Evolutionary conservation across 2,888 invertebrate species (phyloP).

Genomic region (Polyommatus iphigenia): DNA sequence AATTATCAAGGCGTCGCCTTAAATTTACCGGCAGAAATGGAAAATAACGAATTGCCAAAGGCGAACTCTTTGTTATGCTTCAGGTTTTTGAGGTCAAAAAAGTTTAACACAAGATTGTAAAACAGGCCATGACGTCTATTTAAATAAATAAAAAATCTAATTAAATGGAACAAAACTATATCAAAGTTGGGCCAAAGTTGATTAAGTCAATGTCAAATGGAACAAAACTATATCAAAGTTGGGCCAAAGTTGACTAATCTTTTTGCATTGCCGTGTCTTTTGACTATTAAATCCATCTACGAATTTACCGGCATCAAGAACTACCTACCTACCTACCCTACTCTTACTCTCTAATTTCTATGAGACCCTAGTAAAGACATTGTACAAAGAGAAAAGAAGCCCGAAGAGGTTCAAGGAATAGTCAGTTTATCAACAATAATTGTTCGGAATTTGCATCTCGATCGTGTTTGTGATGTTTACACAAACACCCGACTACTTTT

Average conservation of each 20-base stretch:
- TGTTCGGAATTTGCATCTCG: slow-evolving; percentile 21
- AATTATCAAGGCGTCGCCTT: neutral
- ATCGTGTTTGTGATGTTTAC: slow-evolving; percentile 13
- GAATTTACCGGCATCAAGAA: too few species aligned
- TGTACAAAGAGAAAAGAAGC: neutral
- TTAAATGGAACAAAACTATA: too few species aligned
- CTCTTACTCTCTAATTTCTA: neutral
- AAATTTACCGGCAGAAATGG: neutral
- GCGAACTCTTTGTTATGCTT: slow-evolving; percentile 12
- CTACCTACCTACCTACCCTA: too few species aligned
- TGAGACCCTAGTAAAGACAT: neutral
- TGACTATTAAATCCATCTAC: too few species aligned
- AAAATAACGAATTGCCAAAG: neutral
- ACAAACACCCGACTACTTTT: slow-evolving; percentile 20
- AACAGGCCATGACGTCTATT: neutral
- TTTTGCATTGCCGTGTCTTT: too few species aligned
- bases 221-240: too few species aligned
- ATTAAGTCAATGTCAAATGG: too few species aligned
- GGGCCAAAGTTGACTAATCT: too few species aligned
- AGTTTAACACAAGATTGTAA: neutral
- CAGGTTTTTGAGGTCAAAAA: slow-evolving; percentile 25
- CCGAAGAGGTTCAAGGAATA: neutral
- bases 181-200: too few species aligned
- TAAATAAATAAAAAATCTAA: too few species aligned
- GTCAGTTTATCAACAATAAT: slow-evolving; percentile 30